These are phyloP conservation scores for Plebejus argus DNA, from an alignment of 2,888 invertebrate species.

Conservation along the genomic window DNA sequence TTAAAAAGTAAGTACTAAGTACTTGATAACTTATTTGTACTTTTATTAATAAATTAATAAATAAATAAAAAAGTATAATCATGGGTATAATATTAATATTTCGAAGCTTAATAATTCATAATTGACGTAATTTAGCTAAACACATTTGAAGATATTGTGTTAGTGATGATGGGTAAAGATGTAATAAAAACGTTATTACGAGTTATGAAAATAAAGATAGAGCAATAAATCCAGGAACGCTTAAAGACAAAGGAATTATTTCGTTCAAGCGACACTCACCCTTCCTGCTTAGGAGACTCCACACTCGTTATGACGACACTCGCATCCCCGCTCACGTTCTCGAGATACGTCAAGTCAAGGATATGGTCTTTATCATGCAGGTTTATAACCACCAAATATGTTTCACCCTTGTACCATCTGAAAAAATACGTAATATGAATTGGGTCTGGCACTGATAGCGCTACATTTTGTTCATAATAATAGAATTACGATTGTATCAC, in stretches of 20 bases:
- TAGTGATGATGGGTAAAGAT: background rate
- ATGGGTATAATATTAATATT: background rate
- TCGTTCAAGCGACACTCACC: constrained; percentile 47
- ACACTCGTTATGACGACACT: constrained; percentile 71
- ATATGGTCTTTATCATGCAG: constrained; percentile 57
- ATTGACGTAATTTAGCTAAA: background rate
- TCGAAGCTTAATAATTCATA: background rate
- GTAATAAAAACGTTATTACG: constrained; percentile 15
- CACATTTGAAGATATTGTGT: background rate
- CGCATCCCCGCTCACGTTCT: constrained; percentile 65
- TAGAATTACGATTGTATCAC: background rate
- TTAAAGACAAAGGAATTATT: constrained; percentile 14
- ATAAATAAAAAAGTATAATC: too few relatives aligned
- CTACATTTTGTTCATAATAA: background rate
- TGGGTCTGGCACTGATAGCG: background rate
- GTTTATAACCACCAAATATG: constrained; percentile 78
- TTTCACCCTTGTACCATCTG: constrained; percentile 62
- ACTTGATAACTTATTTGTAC: too few relatives aligned
- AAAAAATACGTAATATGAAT: constrained; percentile 38
- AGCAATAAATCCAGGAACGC: constrained; percentile 24
- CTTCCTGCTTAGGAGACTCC: constrained; percentile 58
- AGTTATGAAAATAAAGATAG: constrained; percentile 16
- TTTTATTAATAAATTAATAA: too few relatives aligned
- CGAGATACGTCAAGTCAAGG: constrained; percentile 64
- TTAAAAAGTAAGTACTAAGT: background rate